Evolutionary conservation across 2,888 invertebrate species (phyloP), one percentile per base, ranked within the genome.

Genomic region (Diplazon laetatorius): DNA sequence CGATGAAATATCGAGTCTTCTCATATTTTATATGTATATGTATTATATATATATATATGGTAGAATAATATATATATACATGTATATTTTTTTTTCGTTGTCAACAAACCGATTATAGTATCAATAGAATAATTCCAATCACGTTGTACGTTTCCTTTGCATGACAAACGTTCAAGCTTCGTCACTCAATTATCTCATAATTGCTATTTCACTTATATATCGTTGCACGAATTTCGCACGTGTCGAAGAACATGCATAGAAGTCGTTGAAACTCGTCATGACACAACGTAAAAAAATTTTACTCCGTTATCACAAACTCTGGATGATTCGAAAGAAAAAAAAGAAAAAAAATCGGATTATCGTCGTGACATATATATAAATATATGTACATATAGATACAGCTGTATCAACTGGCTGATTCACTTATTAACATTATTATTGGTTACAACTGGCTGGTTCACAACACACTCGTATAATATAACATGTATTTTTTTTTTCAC

Each of bases 311-410:
- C 30, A 30, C 14, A 5, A 16, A 5, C 9, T 14, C 30, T 20
- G 20, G 18, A 20, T 48, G 9, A 55, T 30, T 30, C 14, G 4
- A 50, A 30, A 55, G 52, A 30, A 18, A 35, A n/a, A 1, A 9
- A 0, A 30, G 6, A 35, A 30, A 30, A 18, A 35, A n/a, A 1
- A 9, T 0, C 14, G 6, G 16, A 30, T n/a, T 25, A 4, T 22
- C 22, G 52, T 52, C 14, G 48, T 20, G 18, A 20, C 16, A 55
- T 30, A 48, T 35, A 55, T 30, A n/a, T n/a, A n/a, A n/a, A n/a
- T n/a, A n/a, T n/a, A n/a, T n/a, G n/a, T n/a, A n/a, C n/a, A n/a
- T n/a, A n/a, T n/a, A n/a, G n/a, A n/a, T n/a, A n/a, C n/a, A n/a
- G n/a, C n/a, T n/a, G n/a, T n/a, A n/a, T n/a, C n/a, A n/a, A n/a